Base-by-base conservation (phyloP, 37 sponge, comb jelly and placozoan species). In the Petrosia ficiformis region DNA sequence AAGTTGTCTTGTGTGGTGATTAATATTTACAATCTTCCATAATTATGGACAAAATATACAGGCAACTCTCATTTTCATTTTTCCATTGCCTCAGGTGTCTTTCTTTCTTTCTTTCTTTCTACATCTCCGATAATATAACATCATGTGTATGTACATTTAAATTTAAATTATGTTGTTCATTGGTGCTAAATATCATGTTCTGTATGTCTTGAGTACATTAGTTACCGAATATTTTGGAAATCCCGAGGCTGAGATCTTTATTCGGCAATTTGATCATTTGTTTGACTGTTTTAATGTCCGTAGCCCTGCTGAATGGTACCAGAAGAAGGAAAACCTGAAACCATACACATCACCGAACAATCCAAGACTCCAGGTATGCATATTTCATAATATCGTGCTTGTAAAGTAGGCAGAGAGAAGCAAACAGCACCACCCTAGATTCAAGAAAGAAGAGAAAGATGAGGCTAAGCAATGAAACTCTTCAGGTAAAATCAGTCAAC, bases 281-380 rank as follows among this genome's bases (percentile, higher is more conserved):
- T 75, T 86, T 70, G 80, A 86, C 77, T 73, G 67, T 48, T 48
- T 86, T 0, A 80, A 86, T 80, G 81, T 80, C 1, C 41, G 88
- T 2, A 71, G 73, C 22, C 1, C 25, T 21, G 3, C 29, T 35
- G 78, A 80, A 70, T 56, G 32, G 24, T 8, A 8, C 0, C 34
- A 19, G 1, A 71, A 36, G 54, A 81, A 87, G 33, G 57, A 52
- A 24, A 42, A 87, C 41, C 34, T 80, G 33, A 87, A 71, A 60
- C 87, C 82, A 16, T 76, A 81, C 42, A 71, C 57, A 66, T 67
- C 42, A 40, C 1, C 73, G 54, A 35, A 61, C 58, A 78, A 81
- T 56, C 44, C 38, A 65, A 70, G 87, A 48, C 69, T 87, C 4
- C 6, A 44, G 59, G 82, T 81, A 59, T n/a, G 68, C 21, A n/a